Percentiles rank a stretch among this genome's conserved stretches.
Evolutionary conservation across 2,113 vertebrate species (phyloP).

Genomic region (Pollachius pollachius): DNA sequence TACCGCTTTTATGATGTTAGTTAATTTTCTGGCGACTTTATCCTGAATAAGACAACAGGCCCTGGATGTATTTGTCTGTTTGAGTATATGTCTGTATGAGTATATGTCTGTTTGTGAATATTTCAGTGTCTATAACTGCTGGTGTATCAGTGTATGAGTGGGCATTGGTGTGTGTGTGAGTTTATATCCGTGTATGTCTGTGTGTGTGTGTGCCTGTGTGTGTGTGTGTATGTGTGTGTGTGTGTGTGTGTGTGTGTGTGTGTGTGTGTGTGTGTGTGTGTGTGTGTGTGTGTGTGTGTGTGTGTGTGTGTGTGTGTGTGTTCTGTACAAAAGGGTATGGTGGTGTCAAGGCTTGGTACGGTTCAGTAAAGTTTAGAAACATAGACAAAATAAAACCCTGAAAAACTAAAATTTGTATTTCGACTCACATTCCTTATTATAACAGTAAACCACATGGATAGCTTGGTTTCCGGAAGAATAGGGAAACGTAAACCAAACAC

Average conservation of each 20-base stretch:
- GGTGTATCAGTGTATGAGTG: conserved; percentile 4
- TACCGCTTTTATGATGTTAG: too few relatives aligned
- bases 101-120: conserved; percentile 3
- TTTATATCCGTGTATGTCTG: conserved; percentile 1
- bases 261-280: not conserved
- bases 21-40: not conserved
- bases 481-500: too few relatives aligned
- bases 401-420: too few relatives aligned
- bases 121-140: conserved; percentile 7
- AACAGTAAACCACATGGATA: too few relatives aligned
- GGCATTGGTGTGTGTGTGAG: not conserved
- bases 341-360: too few relatives aligned
- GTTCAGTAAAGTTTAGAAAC: too few relatives aligned
- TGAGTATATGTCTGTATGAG: conserved; percentile 1
- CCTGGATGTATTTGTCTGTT: not conserved
- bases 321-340: too few relatives aligned
- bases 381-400: too few relatives aligned
- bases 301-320: not conserved
- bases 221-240: not conserved
- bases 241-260: not conserved
- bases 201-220: not conserved
- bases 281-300: not conserved
- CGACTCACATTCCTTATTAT: too few relatives aligned
- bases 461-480: too few relatives aligned
- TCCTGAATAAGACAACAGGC: not conserved